Base-by-base conservation (phyloP, 2,888 invertebrate genomes). In the Acrocera orbiculus region DNA sequence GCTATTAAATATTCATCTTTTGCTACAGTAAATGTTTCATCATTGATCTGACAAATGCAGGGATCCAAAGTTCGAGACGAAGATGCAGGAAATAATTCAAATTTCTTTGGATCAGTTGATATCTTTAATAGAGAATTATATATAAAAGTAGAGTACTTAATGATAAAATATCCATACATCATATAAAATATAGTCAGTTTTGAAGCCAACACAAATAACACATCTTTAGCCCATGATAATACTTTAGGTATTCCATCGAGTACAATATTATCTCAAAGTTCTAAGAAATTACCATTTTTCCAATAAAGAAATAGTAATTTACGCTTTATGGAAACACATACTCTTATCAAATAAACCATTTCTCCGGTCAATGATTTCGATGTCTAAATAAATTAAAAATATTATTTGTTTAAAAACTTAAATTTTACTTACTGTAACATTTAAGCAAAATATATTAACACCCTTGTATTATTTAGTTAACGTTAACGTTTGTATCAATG, bases 381-480 rank as follows among this genome's bases (percentile, higher is more conserved):
- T 5, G 75, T 73, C 63, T 49, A 20, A 14, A 19, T 7, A 19
- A 19, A 7, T 19, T 19, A 8, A 2, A 8, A 22, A 22, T 2
- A 23, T 8, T 10, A 9, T 10, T 3, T 22, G 8, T n/a, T 22
- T 22, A 10, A 22, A 10, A 22, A 2, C 11, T 3, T 2, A 23
- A 3, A n/a, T 23, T n/a, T n/a, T 7, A 16, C 32, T 33, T 40
- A 50, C 55, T 40, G 74, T 74, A 40, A 76, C 67, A 58, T 86
- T 78, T 45, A 86, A 61, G 16, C 85, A 76, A 65, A 95, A 95
- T 36, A 87, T 62, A 32, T 81, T 79, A 27, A 92, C 90, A 32
- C 93, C 93, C n/a, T n/a, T n/a, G n/a, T n/a, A n/a, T n/a, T n/a
- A n/a, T 61, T 77, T 82, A 1, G 89, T 85, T 53, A 76, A 76